Evolutionary conservation across 2,113 vertebrate genomes (phyloP).

Genomic region (Osmerus mordax): DNA sequence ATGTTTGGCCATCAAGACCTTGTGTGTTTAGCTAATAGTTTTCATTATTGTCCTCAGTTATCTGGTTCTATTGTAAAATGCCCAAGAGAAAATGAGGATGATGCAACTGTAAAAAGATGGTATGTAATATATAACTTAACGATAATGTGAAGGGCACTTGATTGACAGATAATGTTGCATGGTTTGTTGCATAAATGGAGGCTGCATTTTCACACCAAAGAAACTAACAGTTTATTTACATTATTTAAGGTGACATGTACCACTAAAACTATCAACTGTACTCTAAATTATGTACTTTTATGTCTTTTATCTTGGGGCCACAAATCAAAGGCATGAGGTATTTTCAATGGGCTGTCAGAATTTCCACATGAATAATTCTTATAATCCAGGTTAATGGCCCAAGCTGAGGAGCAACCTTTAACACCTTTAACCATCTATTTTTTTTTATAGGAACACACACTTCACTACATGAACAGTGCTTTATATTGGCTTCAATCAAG

Average conservation of each 20-base stretch:
- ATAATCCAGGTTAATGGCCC: slow-evolving; percentile 51
- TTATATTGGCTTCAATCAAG: no score
- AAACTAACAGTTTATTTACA: slow-evolving; percentile 18
- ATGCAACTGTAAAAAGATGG: no score
- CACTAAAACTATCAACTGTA: slow-evolving; percentile 12
- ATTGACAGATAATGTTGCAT: slow-evolving; percentile 21
- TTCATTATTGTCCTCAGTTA: background rate
- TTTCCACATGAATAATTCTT: slow-evolving; percentile 32
- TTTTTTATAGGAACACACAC: background rate
- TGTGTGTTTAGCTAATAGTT: slow-evolving; percentile 18
- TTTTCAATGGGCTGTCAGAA: slow-evolving; percentile 39
- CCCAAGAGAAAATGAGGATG: no score
- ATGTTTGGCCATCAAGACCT: slow-evolving; percentile 38
- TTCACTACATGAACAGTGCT: background rate
- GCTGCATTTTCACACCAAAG: slow-evolving; percentile 30
- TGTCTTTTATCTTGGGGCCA: background rate
- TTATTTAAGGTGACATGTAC: slow-evolving; percentile 26
- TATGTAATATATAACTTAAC: no score
- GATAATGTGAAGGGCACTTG: slow-evolving; percentile 13
- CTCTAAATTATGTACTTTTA: slow-evolving; percentile 29
- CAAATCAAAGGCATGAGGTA: slow-evolving; percentile 31
- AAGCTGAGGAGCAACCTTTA: slow-evolving; percentile 4
- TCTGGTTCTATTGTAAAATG: no score
- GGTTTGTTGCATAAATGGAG: background rate
- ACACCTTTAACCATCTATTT: background rate